These are phyloP conservation scores for Drosophila mimetica DNA, from an alignment of 2,888 invertebrate genomes.

Conservation along the genomic window DNA sequence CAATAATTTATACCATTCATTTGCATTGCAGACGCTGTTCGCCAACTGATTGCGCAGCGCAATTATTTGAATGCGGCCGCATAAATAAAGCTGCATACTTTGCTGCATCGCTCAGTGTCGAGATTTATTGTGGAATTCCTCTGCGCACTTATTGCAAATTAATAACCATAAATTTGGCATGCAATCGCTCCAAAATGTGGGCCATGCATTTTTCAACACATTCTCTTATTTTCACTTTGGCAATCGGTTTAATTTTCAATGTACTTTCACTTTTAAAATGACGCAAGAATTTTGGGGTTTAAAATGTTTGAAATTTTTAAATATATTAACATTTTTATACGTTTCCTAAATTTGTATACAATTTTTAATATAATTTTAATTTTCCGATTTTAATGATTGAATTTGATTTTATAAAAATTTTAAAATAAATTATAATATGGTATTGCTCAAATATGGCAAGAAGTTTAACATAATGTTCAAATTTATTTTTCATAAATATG, in stretches of 20 bases:
- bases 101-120: slow-evolving; percentile 29
- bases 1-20: slow-evolving; percentile 72
- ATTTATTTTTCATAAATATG: no score
- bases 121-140: slow-evolving; percentile 59
- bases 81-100: slow-evolving; percentile 57
- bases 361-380: no score
- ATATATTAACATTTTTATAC: no score
- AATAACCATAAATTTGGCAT: slow-evolving; percentile 16
- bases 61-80: slow-evolving; percentile 53
- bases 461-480: no score
- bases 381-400: no score
- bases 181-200: neutral
- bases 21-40: slow-evolving; percentile 58
- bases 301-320: neutral
- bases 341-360: no score
- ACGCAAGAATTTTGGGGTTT: neutral
- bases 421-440: no score
- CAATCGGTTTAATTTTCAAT: neutral
- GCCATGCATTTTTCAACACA: neutral
- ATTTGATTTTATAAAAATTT: no score
- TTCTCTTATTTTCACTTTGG: neutral
- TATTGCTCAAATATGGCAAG: no score
- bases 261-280: neutral
- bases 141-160: slow-evolving; percentile 22
- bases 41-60: slow-evolving; percentile 61